Conservation (phyloP, 2,797 vertebrate species). For the Choloepus didactylus region DNA sequence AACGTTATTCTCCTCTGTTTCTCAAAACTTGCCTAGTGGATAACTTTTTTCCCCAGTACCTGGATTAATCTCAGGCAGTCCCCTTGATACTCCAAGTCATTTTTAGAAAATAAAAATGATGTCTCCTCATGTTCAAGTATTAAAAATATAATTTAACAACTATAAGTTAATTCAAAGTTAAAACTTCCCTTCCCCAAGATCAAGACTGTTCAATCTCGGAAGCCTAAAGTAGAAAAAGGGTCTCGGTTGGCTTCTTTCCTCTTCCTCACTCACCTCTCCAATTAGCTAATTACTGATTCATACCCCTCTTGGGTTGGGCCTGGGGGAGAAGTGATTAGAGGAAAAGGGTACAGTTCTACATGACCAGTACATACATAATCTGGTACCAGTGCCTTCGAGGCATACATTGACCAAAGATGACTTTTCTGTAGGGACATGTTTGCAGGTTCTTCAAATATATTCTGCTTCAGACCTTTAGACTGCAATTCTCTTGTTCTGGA, state of each 20-base stretch:
- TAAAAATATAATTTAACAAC: background rate
- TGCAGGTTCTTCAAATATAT: background rate
- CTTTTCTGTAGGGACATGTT: background rate
- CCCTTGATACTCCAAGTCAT: background rate
- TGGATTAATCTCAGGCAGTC: background rate
- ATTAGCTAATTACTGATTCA: background rate
- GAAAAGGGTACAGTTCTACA: background rate
- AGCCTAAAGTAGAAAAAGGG: background rate
- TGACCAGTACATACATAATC: background rate
- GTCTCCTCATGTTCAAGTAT: background rate
- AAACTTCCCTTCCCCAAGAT: background rate
- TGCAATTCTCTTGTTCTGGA: background rate
- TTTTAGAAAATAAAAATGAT: background rate
- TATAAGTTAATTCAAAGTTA: background rate
- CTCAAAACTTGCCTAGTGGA: background rate
- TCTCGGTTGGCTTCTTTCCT: background rate
- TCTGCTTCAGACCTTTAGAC: background rate
- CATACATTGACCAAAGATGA: background rate
- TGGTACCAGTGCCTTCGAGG: background rate
- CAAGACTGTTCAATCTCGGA: background rate
- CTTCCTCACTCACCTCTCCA: background rate
- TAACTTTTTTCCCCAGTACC: background rate
- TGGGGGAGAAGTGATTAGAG: background rate
- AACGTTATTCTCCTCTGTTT: background rate
- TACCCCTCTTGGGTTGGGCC: background rate